A percentile compares a stretch with the other conserved stretches of the same genome.
Conservation (phyloP, 2,888 invertebrate species). For the Noctua janthe region DNA sequence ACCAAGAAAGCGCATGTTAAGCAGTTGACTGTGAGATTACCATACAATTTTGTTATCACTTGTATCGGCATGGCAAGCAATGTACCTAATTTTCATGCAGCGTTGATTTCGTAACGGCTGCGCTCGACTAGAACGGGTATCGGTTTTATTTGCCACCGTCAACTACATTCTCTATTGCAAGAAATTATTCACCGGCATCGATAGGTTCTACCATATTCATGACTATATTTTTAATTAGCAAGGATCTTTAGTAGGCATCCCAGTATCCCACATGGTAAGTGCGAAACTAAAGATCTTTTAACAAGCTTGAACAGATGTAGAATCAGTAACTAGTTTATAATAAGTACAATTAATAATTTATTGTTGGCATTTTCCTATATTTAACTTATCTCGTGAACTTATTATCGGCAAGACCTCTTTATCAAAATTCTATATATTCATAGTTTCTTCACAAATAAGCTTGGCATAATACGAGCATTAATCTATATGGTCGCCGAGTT, state of each 20-base stretch:
- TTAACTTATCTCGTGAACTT: slow-evolving; percentile 87
- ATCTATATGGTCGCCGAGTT: slow-evolving; percentile 76
- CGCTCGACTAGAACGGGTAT: slow-evolving; percentile 89
- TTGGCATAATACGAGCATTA: slow-evolving; percentile 74
- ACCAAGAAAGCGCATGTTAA: slow-evolving; percentile 28
- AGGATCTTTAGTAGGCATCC: slow-evolving; percentile 9
- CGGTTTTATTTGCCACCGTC: slow-evolving; percentile 83
- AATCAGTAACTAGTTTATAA: slow-evolving; percentile 47
- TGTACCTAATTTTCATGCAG: slow-evolving; percentile 86
- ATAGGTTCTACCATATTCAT: slow-evolving; percentile 22
- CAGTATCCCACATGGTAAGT: not conserved
- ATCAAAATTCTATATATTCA: slow-evolving; percentile 79
- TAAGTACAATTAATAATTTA: slow-evolving; percentile 64
- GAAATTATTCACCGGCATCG: slow-evolving; percentile 54
- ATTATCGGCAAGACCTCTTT: slow-evolving; percentile 86
- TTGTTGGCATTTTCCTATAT: slow-evolving; percentile 84
- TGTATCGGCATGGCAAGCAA: slow-evolving; percentile 68
- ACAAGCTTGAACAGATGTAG: slow-evolving; percentile 34
- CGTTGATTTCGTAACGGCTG: slow-evolving; percentile 90
- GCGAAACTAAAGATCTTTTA: not conserved
- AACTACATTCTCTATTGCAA: slow-evolving; percentile 79
- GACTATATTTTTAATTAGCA: slow-evolving; percentile 19
- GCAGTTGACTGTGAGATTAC: slow-evolving; percentile 49
- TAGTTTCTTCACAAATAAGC: slow-evolving; percentile 79
- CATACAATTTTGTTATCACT: slow-evolving; percentile 62